Conservation (phyloP, 2,797 vertebrate genomes). For the Periparus ater region DNA sequence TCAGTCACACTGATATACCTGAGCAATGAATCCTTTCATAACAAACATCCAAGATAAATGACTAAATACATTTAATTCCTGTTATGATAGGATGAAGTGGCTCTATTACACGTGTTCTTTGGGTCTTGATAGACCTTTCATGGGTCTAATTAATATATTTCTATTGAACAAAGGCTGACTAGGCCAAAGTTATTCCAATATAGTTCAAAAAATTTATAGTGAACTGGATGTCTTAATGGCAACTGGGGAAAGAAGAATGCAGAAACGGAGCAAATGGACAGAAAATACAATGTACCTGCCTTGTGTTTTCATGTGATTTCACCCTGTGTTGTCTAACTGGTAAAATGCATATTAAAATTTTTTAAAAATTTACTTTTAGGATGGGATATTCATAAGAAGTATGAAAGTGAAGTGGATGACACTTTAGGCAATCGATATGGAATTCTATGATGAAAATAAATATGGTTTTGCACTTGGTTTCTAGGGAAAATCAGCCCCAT, state of each 20-base stretch:
- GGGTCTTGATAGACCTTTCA: not conserved
- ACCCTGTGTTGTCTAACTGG: not conserved
- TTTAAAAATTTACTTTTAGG: not conserved
- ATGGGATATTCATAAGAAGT: not conserved
- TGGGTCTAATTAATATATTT: not conserved
- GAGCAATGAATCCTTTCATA: not conserved
- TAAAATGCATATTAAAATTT: not conserved
- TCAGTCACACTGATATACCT: not conserved
- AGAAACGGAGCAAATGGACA: not conserved
- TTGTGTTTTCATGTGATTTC: not conserved
- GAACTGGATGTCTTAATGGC: not conserved
- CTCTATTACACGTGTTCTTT: not conserved
- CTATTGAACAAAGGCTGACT: not conserved
- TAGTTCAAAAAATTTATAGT: not conserved
- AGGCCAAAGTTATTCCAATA: not conserved
- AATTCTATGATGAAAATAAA: not conserved
- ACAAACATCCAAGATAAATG: not conserved
- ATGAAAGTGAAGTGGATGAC: not conserved
- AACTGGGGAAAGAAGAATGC: not conserved
- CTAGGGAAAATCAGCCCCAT: not conserved
- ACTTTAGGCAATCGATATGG: not conserved
- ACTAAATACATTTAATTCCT: not conserved
- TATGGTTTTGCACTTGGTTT: not conserved
- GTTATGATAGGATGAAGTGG: accelerated
- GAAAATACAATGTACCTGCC: not conserved